These are phyloP conservation scores for Drosophila rellima DNA, from an alignment of 2,888 invertebrate genomes.

Conservation along the genomic window DNA sequence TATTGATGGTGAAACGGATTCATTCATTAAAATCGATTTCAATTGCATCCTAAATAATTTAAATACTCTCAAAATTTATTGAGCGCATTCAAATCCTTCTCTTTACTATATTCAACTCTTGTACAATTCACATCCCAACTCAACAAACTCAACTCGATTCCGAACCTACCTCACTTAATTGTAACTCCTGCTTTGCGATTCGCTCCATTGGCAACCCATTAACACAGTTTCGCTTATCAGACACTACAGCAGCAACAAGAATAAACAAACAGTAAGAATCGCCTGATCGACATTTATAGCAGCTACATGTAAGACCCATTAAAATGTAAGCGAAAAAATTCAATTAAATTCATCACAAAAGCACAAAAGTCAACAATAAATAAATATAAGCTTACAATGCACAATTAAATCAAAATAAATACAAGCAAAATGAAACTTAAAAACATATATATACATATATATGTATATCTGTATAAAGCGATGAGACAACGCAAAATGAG, in stretches of 20 bases:
- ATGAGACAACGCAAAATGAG: constrained; percentile 67
- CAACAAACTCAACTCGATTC: background rate
- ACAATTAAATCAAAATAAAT: constrained; percentile 67
- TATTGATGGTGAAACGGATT: background rate
- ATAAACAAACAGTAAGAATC: constrained; percentile 9
- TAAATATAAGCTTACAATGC: constrained; percentile 58
- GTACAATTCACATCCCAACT: background rate
- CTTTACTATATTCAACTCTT: background rate
- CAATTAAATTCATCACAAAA: constrained; percentile 47
- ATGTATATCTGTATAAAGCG: constrained; percentile 17
- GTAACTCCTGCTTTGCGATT: constrained; percentile 8
- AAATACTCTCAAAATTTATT: background rate
- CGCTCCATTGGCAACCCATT: constrained; percentile 27
- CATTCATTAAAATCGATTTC: background rate
- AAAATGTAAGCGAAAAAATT: constrained; percentile 42
- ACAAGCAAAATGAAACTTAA: constrained; percentile 39
- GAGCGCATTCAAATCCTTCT: background rate
- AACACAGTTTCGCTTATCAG: constrained; percentile 37
- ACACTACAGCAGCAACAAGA: background rate
- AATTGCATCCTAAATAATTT: background rate
- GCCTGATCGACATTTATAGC: constrained; percentile 55
- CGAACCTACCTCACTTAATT: constrained; percentile 37
- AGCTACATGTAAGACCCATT: constrained; percentile 36
- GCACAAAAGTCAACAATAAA: constrained; percentile 39
- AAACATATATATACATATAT: background rate